Percentiles rank a stretch among this genome's conserved stretches.
Conservation (phyloP, 2,797 vertebrate species). For the Bradypus variegatus region DNA sequence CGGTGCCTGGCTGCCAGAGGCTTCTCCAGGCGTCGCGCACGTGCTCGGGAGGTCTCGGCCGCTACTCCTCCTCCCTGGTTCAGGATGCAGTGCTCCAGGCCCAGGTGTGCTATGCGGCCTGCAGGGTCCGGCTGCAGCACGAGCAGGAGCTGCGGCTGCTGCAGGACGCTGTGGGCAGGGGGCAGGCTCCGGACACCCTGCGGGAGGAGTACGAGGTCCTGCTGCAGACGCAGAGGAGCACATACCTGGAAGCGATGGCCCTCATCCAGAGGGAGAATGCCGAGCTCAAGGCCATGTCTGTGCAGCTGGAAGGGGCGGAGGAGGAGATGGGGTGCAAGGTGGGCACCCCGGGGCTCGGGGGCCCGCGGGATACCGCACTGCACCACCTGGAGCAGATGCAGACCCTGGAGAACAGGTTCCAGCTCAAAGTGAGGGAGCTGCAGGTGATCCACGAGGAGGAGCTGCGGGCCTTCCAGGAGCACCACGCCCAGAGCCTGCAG, state of each 20-base stretch:
- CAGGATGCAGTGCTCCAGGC: slow-evolving; percentile 90
- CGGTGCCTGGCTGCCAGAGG: slow-evolving; percentile 71
- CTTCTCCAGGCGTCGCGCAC: slow-evolving; percentile 78
- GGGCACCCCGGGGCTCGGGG: slow-evolving; percentile 64
- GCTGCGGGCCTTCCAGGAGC: slow-evolving; percentile 81
- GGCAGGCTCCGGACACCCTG: slow-evolving; percentile 77
- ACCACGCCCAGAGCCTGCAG: slow-evolving; percentile 80
- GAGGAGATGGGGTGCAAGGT: slow-evolving; percentile 78
- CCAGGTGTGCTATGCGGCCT: slow-evolving; percentile 89
- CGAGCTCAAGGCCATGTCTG: slow-evolving; percentile 80
- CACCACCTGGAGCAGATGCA: slow-evolving; percentile 81
- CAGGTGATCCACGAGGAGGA: slow-evolving; percentile 83
- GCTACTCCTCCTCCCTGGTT: slow-evolving; percentile 81
- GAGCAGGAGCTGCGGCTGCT: slow-evolving; percentile 81
- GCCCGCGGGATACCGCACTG: slow-evolving; percentile 81
- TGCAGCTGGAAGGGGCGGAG: slow-evolving; percentile 77
- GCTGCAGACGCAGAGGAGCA: slow-evolving; percentile 80
- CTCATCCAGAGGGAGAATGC: slow-evolving; percentile 83
- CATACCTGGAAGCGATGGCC: slow-evolving; percentile 77
- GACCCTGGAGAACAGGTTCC: slow-evolving; percentile 84
- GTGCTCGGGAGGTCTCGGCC: slow-evolving; percentile 71
- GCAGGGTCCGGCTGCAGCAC: slow-evolving; percentile 81
- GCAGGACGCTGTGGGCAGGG: slow-evolving; percentile 71
- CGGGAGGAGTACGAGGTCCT: slow-evolving; percentile 82
- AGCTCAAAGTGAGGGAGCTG: slow-evolving; percentile 82